Percentiles rank a stretch among this genome's conserved stretches.
phyloP scores from a whole-genome alignment of 2,113 vertebrate genomes.

The Pseudorectes ferrugineus region DNA sequence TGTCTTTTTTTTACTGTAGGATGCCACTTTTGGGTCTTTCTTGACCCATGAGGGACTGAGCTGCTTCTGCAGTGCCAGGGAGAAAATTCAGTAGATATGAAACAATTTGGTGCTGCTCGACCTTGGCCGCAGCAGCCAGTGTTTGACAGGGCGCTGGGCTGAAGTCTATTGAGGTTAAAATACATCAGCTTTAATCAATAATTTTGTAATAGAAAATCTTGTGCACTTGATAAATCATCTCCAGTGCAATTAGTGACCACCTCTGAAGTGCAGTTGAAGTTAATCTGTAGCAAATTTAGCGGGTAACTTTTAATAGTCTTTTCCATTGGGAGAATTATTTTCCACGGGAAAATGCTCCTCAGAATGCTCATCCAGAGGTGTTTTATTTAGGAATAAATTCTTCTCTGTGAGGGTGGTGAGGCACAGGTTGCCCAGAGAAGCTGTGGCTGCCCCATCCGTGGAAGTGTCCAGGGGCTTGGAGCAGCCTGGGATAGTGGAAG shows the following conservation, averaged over 20 bases:
- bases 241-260: slow-evolving; percentile 72
- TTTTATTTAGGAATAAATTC: not conserved
- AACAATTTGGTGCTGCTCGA: not conserved
- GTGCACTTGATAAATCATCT: slow-evolving; percentile 75
- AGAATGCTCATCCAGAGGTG: not conserved
- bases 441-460: not conserved
- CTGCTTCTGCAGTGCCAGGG: not conserved
- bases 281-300: slow-evolving; percentile 59
- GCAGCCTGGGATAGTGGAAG: too few species aligned
- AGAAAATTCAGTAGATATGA: not conserved
- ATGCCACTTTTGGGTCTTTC: not conserved
- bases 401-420: not conserved
- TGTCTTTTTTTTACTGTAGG: not conserved
- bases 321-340: slow-evolving; percentile 73
- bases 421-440: not conserved
- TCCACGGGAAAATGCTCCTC: not conserved
- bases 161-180: slow-evolving; percentile 65
- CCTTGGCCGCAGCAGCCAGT: slow-evolving; percentile 20
- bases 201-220: slow-evolving; percentile 72
- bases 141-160: slow-evolving; percentile 33
- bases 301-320: slow-evolving; percentile 66
- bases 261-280: slow-evolving; percentile 60
- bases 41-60: not conserved
- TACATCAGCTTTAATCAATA: slow-evolving; percentile 74
- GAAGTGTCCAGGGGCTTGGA: not conserved